Evolutionary conservation across 2,888 invertebrate species (phyloP), one percentile per base, ranked within the genome.

Genomic region (Creontiades dilutus): DNA sequence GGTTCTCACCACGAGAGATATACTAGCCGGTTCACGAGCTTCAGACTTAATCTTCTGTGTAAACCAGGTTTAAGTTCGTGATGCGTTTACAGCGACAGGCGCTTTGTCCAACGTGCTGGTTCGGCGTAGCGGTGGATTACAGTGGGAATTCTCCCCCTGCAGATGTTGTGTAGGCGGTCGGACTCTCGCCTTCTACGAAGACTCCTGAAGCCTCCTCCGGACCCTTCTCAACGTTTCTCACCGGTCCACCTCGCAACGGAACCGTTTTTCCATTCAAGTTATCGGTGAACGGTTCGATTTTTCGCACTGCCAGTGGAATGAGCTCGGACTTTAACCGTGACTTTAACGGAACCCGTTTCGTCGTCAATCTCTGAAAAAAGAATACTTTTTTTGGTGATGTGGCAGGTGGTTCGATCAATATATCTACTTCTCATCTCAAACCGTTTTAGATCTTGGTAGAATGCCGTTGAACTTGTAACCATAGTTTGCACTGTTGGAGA

Each of bases 221-320:
- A 68, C 68, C 68, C 68, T 19, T 68, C 68, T 68, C 68, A 68
- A 68, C 68, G 9, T 9, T 68, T 23, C 7, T 68, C 68, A 68
- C 68, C 68, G 68, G 23, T 68, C 23, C 27, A n/a, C 12, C 68
- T 57, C 9, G 68, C 23, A 68, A 68, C 68, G 68, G 68, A 16
- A 19, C 68, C 68, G 19, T 68, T 68, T 68, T 68, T 19, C 68
- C 68, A 68, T 68, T 68, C 68, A 68, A 68, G 19, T 68, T 68
- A 68, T 68, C 68, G 68, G 12, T 4, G 68, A 68, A 68, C 68
- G 68, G 68, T 68, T 68, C 23, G 68, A 68, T 68, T 68, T 68
- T 68, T 68, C 68, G 68, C 68, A 68, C 68, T 68, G 23, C 68
- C 19, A n/a, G 57, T 57, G n/a, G 5, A n/a, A 57, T n/a, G 57